A percentile compares a stretch with the other conserved stretches of the same genome.
Evolutionary conservation across 2,797 vertebrate species (phyloP).

Genomic region (Myiothlypis chrysogaster): DNA sequence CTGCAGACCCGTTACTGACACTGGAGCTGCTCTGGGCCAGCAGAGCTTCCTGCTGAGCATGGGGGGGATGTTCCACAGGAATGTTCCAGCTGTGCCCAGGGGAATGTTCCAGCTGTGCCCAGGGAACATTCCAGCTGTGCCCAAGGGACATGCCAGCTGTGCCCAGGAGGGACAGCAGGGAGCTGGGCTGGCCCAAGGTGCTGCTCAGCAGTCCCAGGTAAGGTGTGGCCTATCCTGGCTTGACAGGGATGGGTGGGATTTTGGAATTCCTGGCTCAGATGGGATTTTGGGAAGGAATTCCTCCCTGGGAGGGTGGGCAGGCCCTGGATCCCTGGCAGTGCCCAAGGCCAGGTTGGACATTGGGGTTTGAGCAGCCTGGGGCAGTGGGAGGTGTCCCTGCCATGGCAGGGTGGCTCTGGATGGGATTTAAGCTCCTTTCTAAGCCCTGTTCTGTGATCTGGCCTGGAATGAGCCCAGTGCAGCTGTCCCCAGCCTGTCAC

Average conservation of each 20-base stretch:
- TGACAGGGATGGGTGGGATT: accelerated
- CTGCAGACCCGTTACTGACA: not conserved
- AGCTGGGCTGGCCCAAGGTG: not conserved
- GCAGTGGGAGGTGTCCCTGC: not conserved
- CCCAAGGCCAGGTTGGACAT: accelerated
- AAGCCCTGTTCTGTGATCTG: not conserved
- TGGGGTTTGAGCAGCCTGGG: not conserved
- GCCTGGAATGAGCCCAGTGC: not conserved
- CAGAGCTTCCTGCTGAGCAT: not conserved
- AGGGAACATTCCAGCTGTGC: not conserved
- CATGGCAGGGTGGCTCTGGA: not conserved
- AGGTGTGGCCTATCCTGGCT: not conserved
- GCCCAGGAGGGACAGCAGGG: not conserved
- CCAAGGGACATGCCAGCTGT: not conserved
- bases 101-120: not conserved
- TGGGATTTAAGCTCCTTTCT: not conserved
- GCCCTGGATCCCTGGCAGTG: not conserved
- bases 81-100: not conserved
- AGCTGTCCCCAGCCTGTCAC: not conserved
- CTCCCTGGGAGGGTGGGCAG: accelerated
- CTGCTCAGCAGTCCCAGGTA: not conserved
- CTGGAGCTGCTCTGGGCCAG: not conserved
- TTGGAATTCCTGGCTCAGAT: not conserved
- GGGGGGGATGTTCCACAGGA: not conserved
- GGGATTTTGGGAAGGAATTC: not conserved